Base-by-base conservation (phyloP, 2,888 invertebrate genomes). In the Ernsta delagoae region DNA sequence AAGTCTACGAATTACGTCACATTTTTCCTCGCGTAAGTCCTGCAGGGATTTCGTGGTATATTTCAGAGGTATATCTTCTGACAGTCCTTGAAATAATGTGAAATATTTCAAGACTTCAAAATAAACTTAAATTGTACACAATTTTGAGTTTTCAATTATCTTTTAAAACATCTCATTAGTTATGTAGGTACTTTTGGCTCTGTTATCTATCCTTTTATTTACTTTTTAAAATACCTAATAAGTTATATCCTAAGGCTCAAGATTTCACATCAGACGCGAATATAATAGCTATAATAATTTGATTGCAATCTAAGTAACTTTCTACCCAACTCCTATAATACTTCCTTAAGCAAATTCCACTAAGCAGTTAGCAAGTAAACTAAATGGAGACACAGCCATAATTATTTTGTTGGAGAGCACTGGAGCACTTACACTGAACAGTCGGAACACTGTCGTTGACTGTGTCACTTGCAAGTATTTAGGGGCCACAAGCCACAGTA, bases 1-100 rank as follows among this genome's bases (percentile, higher is more conserved):
- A 90, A 80, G 80, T 77, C 78, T 79, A 78, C 80, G 79, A 83
- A 84, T 76, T 75, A 87, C 81, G 77, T 75, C 72, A 71, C 71
- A 73, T 77, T 80, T 81, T 81, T 81, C 82, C 36, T 59, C 54
- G n/a, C 43, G 36, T 64, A 45, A 70, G 48, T 62, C 59, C 60
- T 59, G 60, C 61, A 45, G 48, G 43, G 65, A 70, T 63, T 69
- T 63, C 16, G 16, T 16, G 16, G 16, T 16, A 16, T 16, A 16
- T 16, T 16, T 16, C 16, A 16, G 16, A 16, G 16, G 16, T 39
- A 61, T 34, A 12, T 36, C 50, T 39, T 53, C 7, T 63, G 53
- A 60, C 53, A 60, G 41, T 43, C 9, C 54, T 66, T 66, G 6
- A 60, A 59, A 43, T 66, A 31, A 12, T 36, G 11, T 4, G 11